phyloP scores from a whole-genome alignment of 2,888 invertebrate genomes.

The Polydrusus tereticollis region DNA sequence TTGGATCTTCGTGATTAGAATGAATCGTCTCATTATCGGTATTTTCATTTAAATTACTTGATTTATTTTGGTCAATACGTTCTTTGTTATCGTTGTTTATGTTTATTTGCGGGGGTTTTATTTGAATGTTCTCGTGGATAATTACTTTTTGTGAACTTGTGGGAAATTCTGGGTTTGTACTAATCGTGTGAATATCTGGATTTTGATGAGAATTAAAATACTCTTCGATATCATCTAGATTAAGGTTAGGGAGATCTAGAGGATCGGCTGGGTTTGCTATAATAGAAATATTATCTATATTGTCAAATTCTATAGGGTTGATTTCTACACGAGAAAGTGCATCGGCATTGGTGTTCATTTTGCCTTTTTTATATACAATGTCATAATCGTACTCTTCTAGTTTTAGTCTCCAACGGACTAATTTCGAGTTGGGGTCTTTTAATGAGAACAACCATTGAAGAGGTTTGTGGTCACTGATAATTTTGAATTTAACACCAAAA shows the following conservation, averaged over 20 bases:
- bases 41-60: too few relatives aligned
- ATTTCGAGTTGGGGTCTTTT: slow-evolving; percentile 48
- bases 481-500: slow-evolving; percentile 3
- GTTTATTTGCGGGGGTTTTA: neutral
- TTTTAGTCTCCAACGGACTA: slow-evolving; percentile 43
- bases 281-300: neutral
- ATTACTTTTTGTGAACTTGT: too few relatives aligned
- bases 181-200: too few relatives aligned
- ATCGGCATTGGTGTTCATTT: neutral
- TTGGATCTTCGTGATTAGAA: too few relatives aligned
- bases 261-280: neutral
- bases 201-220: too few relatives aligned
- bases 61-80: neutral
- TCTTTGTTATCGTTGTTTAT: neutral
- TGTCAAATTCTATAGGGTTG: neutral
- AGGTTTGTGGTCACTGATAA: slow-evolving; percentile 50
- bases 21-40: too few relatives aligned
- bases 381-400: neutral
- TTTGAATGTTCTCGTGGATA: neutral
- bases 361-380: neutral
- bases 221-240: too few relatives aligned
- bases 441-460: slow-evolving; percentile 50
- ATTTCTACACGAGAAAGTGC: neutral
- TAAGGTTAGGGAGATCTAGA: neutral
- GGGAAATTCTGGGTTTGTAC: too few relatives aligned